These are phyloP conservation scores for Natator depressus DNA, from an alignment of 2,113 vertebrate species.

Conservation along the genomic window DNA sequence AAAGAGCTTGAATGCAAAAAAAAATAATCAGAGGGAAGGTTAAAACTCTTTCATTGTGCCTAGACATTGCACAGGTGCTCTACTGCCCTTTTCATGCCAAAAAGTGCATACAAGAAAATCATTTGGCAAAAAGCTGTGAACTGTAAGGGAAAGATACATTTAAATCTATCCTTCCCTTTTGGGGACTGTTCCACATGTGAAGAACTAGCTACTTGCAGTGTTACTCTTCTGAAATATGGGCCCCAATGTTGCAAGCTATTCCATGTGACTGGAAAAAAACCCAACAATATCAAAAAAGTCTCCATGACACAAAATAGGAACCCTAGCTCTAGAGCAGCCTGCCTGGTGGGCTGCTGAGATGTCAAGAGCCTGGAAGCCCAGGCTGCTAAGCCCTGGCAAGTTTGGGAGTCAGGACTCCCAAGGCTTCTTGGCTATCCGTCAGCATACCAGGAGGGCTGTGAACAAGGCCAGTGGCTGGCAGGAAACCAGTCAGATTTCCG, in stretches of 20 bases:
- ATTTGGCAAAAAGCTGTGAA: slow-evolving; percentile 5
- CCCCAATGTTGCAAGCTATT: background rate
- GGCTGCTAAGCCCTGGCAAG: background rate
- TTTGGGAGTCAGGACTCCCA: background rate
- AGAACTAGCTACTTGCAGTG: background rate
- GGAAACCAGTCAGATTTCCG: background rate
- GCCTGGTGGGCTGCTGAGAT: background rate
- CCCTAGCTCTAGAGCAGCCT: background rate
- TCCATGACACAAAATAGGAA: background rate
- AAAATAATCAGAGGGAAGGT: background rate
- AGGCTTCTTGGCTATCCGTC: no score
- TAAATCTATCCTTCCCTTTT: background rate
- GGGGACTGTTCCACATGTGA: background rate
- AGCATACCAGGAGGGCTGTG: no score
- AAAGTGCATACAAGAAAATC: background rate
- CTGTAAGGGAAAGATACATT: background rate
- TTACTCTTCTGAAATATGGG: background rate
- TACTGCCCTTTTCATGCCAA: background rate
- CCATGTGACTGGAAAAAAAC: background rate
- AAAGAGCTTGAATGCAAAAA: background rate
- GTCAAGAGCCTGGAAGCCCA: background rate
- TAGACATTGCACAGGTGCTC: background rate
- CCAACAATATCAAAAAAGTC: background rate
- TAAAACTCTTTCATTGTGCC: background rate
- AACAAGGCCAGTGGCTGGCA: background rate